Evolutionary conservation across 2,113 vertebrate genomes (phyloP), one percentile per base, ranked within the genome.

Genomic region (Lonchura striata): DNA sequence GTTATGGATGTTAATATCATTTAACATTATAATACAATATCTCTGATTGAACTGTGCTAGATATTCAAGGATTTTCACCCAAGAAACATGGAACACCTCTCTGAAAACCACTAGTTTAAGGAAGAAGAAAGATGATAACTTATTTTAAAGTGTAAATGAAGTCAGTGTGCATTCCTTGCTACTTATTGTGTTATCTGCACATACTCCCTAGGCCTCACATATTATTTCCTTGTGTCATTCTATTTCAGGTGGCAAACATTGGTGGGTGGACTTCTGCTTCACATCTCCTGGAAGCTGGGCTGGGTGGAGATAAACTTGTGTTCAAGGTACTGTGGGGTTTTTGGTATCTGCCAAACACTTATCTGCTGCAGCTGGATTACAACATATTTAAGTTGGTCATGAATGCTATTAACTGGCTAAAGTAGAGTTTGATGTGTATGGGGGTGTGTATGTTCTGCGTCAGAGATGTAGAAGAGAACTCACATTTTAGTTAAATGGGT

Each of bases 211-310:
- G 28, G 41, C 35, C 12, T 89, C 12, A 33, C 3, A 2, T 61
- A 28, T 31, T 65, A 27, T 82, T 85, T 94, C n/a, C 44, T 60
- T 15, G 11, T 85, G 71, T 69, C n/a, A 1, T 95, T 93, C 71
- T 27, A 21, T 97, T 95, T 86, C 95, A 99, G 99, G 96, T 99
- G 99, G 99, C 99, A 99, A 96, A 99, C 98, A 0, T 93, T 98
- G 49, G 95, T 99, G 63, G 99, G 99, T 28, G 98, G 98, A 49
- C 81, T 98, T 75, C 91, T 99, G 83, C 98, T 99, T 59, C 98
- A 99, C 8, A 54, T 98, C 49, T 98, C 96, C 30, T 99, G 98
- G 97, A 99, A 98, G 79, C 96, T 99, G 66, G 99, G 99, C 88
- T 99, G 98, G 99, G 98, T 99, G 85, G 99, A 99, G 94, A 98